Evolutionary conservation across 2,797 vertebrate genomes (phyloP), one percentile per base, ranked within the genome.

Genomic region (Lerista edwardsae): DNA sequence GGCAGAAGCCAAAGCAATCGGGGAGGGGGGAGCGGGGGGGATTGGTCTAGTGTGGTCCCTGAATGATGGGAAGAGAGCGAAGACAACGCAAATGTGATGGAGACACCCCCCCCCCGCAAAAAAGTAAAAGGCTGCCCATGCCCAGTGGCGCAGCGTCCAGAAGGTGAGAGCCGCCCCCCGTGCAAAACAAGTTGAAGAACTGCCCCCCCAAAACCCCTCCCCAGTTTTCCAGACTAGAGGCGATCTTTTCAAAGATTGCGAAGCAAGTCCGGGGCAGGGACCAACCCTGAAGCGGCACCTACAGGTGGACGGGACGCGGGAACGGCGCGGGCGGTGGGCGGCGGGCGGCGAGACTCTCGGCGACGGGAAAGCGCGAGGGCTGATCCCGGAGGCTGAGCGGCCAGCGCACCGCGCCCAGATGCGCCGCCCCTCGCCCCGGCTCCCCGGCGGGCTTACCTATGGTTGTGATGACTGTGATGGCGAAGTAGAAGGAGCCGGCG

Each of bases 401-500:
- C 1, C 51, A 55, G n/a, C n/a, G n/a, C n/a, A n/a, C n/a, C n/a
- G n/a, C n/a, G n/a, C n/a, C n/a, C n/a, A n/a, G 65, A 25, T 0
- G 27, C 7, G 57, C 3, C 80, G 25, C 61, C n/a, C 21, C 2
- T 14, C 21, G 39, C 34, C 77, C 11, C 79, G 41, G 9, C 57
- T 3, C 47, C 11, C 44, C 25, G 62, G 19, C 4, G 3, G 2
- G 5, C 47, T 90, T 97, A 99, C 98, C 98, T 95, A 99, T 99
- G 47, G 98, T 99, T 25, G 98, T 99, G 95, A 99, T 98, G 93
- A 99, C 98, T 81, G 98, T 98, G 96, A 99, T 98, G 94, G 98
- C 98, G 95, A 99, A 99, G 93, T 99, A 99, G 94, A 99, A 98
- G 62, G 98, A 98, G 23, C 98, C 98, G 57, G 98, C 96, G 95